phyloP scores from a whole-genome alignment of 2,113 vertebrate genomes.

The Apaloderma vittatum region DNA sequence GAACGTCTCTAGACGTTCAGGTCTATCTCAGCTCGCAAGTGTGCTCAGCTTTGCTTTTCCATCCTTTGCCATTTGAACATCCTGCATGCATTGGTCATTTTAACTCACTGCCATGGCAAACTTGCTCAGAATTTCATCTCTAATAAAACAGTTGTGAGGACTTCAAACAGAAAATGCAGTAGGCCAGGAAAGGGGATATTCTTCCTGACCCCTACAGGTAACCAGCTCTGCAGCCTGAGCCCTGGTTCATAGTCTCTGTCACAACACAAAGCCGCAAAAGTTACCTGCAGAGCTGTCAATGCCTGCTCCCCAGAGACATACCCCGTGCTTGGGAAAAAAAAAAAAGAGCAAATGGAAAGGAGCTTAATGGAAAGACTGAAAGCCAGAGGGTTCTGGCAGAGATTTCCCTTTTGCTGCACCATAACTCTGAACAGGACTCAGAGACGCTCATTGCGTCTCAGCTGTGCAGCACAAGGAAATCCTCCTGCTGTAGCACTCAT shows the following conservation, averaged over 20 bases:
- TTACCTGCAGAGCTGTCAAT: not conserved
- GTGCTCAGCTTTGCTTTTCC: not conserved
- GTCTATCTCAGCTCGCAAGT: accelerated
- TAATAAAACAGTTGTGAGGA: not conserved
- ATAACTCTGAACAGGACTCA: not conserved
- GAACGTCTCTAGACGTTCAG: not conserved
- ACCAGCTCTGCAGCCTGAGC: not conserved
- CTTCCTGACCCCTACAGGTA: not conserved
- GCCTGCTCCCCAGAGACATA: not conserved
- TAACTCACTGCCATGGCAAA: not conserved
- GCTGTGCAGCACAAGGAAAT: not conserved
- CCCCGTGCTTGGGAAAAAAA: not conserved
- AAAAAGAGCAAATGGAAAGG: not conserved
- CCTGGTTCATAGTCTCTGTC: not conserved
- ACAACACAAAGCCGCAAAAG: accelerated
- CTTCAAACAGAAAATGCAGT: not conserved
- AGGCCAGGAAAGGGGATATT: not conserved
- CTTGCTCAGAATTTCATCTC: not conserved
- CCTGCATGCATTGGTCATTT: not conserved
- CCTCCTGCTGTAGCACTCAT: not conserved
- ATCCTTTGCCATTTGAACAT: not conserved
- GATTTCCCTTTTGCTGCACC: accelerated
- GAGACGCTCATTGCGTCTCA: not conserved
- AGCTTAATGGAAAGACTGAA: not conserved
- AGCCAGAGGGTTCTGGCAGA: not conserved